Base-by-base conservation (phyloP, 2,797 vertebrate genomes). In the Acipenser transmontanus region DNA sequence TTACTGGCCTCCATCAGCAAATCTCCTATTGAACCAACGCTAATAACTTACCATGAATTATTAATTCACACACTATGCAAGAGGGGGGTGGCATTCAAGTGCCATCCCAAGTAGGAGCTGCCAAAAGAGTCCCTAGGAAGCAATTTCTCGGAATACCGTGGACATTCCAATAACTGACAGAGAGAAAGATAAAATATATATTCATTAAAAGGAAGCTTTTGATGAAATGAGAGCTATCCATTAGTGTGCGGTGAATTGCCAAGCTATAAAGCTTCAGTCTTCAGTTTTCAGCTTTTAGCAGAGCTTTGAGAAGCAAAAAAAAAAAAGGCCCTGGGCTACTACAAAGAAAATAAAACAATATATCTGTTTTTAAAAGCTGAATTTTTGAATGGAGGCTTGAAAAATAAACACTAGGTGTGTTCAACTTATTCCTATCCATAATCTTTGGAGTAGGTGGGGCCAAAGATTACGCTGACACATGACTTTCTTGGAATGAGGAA, bases 201-300 rank as follows among this genome's bases (percentile, higher is more conserved):
- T 91, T 92, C 88, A 91, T 91, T 91, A 92, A 89, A 90, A 87
- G 89, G 90, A 88, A 90, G 86, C 89, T 86, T 88, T 85, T 91
- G 90, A 92, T 92, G 90, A 92, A 91, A 91, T 92, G 90, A 89
- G 85, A 89, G 85, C 85, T 86, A 90, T 90, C 89, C 88, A 91
- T 92, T 91, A 91, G 87, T 80, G 87, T 84, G 83, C 78, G 85
- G 86, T 81, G 73, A 56, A 67, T 74, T 82, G 83, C 81, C 70
- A 63, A 77, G 77, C 76, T 81, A 77, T 88, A 90, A 88, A 88
- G 87, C 84, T 91, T 91, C 90, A 88, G 80, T 88, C 81, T 86
- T 71, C 66, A 77, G 87, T 83, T 82, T 85, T 78, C 83, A 75
- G 75, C 87, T 90, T 89, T 89, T 89, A 91, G 84, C 75, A 82